phyloP scores from a whole-genome alignment of 2,888 invertebrate species.

The Pyrochroa serraticornis region DNA sequence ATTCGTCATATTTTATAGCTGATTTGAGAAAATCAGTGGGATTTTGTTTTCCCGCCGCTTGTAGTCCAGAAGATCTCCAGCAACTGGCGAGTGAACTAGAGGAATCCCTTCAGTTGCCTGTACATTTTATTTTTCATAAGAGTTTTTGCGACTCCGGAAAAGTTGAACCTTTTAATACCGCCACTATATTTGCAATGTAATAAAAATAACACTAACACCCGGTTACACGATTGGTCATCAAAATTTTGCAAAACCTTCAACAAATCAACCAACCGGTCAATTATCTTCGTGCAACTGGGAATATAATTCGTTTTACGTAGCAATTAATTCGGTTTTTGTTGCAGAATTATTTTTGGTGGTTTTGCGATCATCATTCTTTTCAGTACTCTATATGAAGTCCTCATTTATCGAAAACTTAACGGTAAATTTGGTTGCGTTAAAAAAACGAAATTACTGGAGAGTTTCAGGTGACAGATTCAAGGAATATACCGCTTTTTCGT shows the following conservation, averaged over 20 bases:
- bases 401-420: slow-evolving; percentile 1
- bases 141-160: slow-evolving; percentile 1
- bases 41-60: slow-evolving; percentile 13
- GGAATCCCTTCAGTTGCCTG: neutral
- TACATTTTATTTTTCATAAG: slow-evolving; percentile 8
- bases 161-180: neutral
- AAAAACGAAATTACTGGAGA: neutral
- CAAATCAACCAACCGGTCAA: no score
- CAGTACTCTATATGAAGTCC: slow-evolving; percentile 12
- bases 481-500: slow-evolving; percentile 11
- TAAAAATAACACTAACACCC: no score
- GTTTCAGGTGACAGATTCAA: neutral
- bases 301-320: no score
- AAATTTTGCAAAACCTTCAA: no score
- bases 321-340: no score
- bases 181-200: slow-evolving; percentile 10
- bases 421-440: neutral
- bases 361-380: slow-evolving; percentile 3
- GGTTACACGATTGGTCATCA: no score
- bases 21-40: slow-evolving; percentile 6
- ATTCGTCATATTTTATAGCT: neutral
- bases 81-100: neutral
- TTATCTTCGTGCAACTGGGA: no score
- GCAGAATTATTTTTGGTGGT: slow-evolving; percentile 6
- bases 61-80: slow-evolving; percentile 4